These are phyloP conservation scores for Ichneumoninae sp. DNA, from an alignment of 2,888 invertebrate genomes.

Conservation along the genomic window DNA sequence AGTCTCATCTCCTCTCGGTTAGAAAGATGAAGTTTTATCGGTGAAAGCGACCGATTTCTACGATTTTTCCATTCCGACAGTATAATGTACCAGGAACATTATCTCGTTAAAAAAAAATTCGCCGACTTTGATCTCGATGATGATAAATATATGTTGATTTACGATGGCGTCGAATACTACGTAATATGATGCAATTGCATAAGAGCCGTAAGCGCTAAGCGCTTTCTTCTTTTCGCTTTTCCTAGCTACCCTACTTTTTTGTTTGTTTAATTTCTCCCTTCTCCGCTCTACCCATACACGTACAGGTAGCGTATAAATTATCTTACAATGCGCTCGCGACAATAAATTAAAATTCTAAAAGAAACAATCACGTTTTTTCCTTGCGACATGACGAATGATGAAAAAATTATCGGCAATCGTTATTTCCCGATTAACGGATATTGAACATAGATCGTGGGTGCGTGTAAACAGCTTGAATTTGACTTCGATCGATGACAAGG, in stretches of 20 bases:
- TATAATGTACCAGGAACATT: conserved; percentile 59
- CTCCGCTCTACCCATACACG: conserved; percentile 35
- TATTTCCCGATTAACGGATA: not conserved
- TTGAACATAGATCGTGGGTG: conserved; percentile 10
- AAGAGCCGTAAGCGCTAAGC: conserved; percentile 39
- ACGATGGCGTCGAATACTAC: conserved; percentile 46
- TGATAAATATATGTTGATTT: conserved; percentile 21
- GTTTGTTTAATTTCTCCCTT: conserved; percentile 4
- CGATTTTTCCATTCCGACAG: conserved; percentile 38
- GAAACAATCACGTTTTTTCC: conserved; percentile 11
- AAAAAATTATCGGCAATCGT: conserved; percentile 12
- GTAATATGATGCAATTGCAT: conserved; percentile 45
- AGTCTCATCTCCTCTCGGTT: not conserved
- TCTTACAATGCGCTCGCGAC: conserved; percentile 72
- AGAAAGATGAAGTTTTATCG: not conserved
- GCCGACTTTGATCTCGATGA: conserved; percentile 10
- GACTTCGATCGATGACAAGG: conserved; percentile 16
- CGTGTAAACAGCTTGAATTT: conserved; percentile 23
- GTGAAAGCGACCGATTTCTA: not conserved
- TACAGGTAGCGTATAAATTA: conserved; percentile 69
- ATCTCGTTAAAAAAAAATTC: conserved; percentile 18
- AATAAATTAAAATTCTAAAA: conserved; percentile 72
- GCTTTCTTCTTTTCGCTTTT: conserved; percentile 16
- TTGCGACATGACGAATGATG: not conserved
- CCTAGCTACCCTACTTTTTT: conserved; percentile 38